Base-by-base conservation (phyloP, 2,888 invertebrate species). In the Diadegma fenestrale region DNA sequence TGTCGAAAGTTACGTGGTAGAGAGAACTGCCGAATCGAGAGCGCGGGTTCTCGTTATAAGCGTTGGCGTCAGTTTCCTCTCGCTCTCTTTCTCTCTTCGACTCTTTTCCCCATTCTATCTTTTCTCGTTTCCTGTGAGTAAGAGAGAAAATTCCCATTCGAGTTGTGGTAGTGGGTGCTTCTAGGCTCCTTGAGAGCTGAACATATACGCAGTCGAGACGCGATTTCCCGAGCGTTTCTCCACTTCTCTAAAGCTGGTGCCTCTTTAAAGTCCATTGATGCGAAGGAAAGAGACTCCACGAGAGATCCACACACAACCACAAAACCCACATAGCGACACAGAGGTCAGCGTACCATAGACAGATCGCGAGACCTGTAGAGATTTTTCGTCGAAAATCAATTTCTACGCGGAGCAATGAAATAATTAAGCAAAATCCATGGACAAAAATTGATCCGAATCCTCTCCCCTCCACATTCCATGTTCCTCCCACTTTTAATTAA, bases 11-110 rank as follows among this genome's bases (percentile, higher is more conserved):
- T 85, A 80, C 76, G 80, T 71, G 79, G 63, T 26, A 64, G 72
- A 72, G 84, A 77, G 86, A 86, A 72, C 78, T 81, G 80, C 86
- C 86, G 81, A 84, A 86, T 81, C 78, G 84, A 73, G 84, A 81
- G 69, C 75, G 69, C 75, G 76, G 72, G 66, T 77, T 76, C 85
- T 82, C 82, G 82, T 85, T 85, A 72, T 73, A 82, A 82, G 75
- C 76, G 82, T 63, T 58, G 69, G 81, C 69, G 76, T 85, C 61
- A 61, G 75, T 80, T 73, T 41, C 63, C 69, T 58, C 19, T 66
- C n/a, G n/a, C 66, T 37, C 76, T 63, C 63, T 48, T 7, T 76
- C 19, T 48, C 64, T 63, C 64, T 63, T 48, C 43, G 63, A 33
- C n/a, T 41, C 30, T 69, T 51, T 66, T 37, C 41, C 51, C 51